A percentile compares a stretch with the other conserved stretches of the same genome.
Evolutionary conservation across 2,113 vertebrate species (phyloP).

Genomic region (Dolichotis patagonum): DNA sequence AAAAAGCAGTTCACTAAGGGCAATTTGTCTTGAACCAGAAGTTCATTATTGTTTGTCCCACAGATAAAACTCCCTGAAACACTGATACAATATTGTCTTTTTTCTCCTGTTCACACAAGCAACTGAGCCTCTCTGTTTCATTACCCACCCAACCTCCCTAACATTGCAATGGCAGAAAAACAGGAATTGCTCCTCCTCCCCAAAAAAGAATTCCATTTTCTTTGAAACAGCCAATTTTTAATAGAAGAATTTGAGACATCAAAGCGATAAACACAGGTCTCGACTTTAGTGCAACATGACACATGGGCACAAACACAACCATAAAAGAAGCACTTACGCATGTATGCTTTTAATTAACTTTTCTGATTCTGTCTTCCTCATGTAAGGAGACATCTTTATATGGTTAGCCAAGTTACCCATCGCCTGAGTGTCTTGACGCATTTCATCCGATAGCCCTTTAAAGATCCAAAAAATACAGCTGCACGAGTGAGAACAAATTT

Average conservation of each 20-base stretch:
- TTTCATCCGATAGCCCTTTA: constrained; percentile 91
- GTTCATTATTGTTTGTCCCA: background rate
- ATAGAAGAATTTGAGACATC: background rate
- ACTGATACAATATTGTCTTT: background rate
- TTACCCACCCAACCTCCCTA: background rate
- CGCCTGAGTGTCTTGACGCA: no score
- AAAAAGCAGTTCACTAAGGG: background rate
- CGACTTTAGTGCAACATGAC: background rate
- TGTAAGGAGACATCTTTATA: no score
- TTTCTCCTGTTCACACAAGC: background rate
- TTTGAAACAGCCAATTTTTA: background rate
- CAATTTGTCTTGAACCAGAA: background rate
- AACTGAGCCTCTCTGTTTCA: background rate
- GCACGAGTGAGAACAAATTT: background rate
- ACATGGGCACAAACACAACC: background rate
- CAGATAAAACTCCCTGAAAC: background rate
- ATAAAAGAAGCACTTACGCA: constrained; percentile 79
- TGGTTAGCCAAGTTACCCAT: no score
- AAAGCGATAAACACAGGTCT: background rate
- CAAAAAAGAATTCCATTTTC: background rate
- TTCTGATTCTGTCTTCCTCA: constrained; percentile 85
- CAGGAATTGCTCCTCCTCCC: background rate
- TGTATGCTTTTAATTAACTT: constrained; percentile 85
- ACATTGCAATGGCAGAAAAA: background rate
- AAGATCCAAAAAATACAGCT: background rate